These are phyloP conservation scores for Apis dorsata DNA, from an alignment of 1,140 invertebrate species.

Conservation along the genomic window DNA sequence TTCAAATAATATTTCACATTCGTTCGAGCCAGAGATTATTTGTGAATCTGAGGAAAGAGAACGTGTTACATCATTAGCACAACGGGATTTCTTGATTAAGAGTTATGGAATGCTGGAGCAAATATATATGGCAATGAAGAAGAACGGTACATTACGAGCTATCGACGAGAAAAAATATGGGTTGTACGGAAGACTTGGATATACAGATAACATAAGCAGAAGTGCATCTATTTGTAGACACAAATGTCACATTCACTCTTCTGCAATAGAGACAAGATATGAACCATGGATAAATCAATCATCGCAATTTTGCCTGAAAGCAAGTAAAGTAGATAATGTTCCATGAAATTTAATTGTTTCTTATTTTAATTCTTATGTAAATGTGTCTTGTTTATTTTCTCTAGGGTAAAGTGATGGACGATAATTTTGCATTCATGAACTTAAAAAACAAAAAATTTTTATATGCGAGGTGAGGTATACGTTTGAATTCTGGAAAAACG, in stretches of 20 bases:
- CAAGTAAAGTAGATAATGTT: constrained; percentile 26
- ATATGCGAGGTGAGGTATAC: not conserved
- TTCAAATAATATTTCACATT: constrained; percentile 63
- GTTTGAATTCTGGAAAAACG: too few relatives aligned
- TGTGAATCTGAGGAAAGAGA: constrained; percentile 84
- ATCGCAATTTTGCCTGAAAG: constrained; percentile 39
- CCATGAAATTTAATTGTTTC: too few relatives aligned
- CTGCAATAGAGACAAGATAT: not conserved
- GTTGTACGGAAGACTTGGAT: constrained; percentile 73
- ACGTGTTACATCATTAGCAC: constrained; percentile 81
- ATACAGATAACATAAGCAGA: constrained; percentile 4
- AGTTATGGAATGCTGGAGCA: constrained; percentile 84
- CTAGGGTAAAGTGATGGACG: constrained; percentile 15
- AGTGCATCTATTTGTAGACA: constrained; percentile 7
- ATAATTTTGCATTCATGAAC: constrained; percentile 7
- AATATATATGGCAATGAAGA: constrained; percentile 82
- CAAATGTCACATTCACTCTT: constrained; percentile 15
- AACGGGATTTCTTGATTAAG: constrained; percentile 83
- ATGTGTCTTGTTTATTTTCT: constrained; percentile 24
- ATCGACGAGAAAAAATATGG: constrained; percentile 82
- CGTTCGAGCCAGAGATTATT: constrained; percentile 84
- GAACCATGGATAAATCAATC: constrained; percentile 8
- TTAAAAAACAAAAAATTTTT: constrained; percentile 33
- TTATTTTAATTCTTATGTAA: not conserved
- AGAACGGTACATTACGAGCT: constrained; percentile 80